Percentiles rank a stretch among this genome's conserved stretches.
Evolutionary conservation across 2,888 invertebrate genomes (phyloP).

Genomic region (Patella pellucida): DNA sequence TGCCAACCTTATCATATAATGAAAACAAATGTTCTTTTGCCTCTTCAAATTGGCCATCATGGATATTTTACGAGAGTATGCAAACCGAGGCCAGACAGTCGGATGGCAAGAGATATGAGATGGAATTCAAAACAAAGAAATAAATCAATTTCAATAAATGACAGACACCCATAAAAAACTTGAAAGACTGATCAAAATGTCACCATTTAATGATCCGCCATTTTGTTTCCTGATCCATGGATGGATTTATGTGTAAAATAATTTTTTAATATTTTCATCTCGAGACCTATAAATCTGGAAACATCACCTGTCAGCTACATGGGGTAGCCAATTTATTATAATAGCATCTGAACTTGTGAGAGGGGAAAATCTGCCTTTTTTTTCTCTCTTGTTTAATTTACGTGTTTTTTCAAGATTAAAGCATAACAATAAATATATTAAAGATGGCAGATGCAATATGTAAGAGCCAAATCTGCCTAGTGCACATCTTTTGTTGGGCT

Average conservation of each 20-base stretch:
- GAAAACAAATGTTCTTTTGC: conserved; percentile 46
- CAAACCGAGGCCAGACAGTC: conserved; percentile 31
- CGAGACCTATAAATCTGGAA: neutral
- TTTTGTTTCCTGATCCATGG: conserved; percentile 1
- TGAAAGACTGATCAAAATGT: conserved; percentile 1
- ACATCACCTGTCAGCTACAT: too few species aligned
- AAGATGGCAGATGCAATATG: too few species aligned
- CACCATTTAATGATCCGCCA: conserved; percentile 5
- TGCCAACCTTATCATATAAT: conserved; percentile 50
- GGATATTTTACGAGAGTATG: conserved; percentile 32
- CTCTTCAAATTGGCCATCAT: conserved; percentile 45
- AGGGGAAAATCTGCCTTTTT: too few species aligned
- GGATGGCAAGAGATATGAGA: conserved; percentile 27
- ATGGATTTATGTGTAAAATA: conserved; percentile 6
- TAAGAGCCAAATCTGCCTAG: too few species aligned
- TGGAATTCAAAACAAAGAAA: conserved; percentile 33
- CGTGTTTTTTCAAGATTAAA: too few species aligned
- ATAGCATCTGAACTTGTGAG: too few species aligned
- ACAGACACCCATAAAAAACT: conserved; percentile 18
- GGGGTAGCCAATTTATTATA: too few species aligned
- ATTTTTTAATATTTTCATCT: conserved; percentile 6
- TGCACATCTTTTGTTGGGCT: too few species aligned
- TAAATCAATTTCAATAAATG: conserved; percentile 31
- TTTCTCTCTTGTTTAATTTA: too few species aligned
- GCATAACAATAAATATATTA: too few species aligned